These are phyloP conservation scores for Oscheius sp. DNA, from an alignment of 2,888 invertebrate genomes.

Conservation along the genomic window DNA sequence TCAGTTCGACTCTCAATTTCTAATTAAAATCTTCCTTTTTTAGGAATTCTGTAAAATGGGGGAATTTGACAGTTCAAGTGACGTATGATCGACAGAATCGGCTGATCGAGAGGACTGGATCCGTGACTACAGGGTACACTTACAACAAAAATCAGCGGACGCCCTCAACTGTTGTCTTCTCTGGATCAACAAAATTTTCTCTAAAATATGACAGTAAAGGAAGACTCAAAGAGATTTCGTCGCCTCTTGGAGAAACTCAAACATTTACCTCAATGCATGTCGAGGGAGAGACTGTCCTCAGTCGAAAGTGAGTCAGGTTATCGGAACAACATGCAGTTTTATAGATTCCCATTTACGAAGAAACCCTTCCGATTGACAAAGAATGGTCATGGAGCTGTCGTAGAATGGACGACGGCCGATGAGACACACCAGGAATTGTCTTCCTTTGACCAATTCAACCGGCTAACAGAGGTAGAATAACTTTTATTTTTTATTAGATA, in stretches of 20 bases:
- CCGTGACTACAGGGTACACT: conserved; percentile 37
- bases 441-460: conserved; percentile 34
- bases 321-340: no score
- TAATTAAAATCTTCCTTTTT: background rate
- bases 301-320: background rate
- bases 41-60: conserved; percentile 45
- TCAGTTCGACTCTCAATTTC: background rate
- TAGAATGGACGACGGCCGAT: conserved; percentile 45
- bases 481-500: background rate
- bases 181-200: conserved; percentile 7
- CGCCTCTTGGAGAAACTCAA: conserved; percentile 44
- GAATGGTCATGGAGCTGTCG: conserved; percentile 32
- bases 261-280: conserved; percentile 42
- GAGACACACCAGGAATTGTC: conserved; percentile 43
- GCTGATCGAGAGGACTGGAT: conserved; percentile 42
- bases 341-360: conserved; percentile 26
- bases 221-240: conserved; percentile 41
- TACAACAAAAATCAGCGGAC: conserved; percentile 41
- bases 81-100: conserved; percentile 48
- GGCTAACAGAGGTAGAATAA: conserved; percentile 20
- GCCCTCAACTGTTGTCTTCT: conserved; percentile 37
- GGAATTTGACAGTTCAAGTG: conserved; percentile 38
- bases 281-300: conserved; percentile 43
- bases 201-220: conserved; percentile 48
- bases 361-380: conserved; percentile 41